phyloP scores from a whole-genome alignment of 2,888 invertebrate species.

The Caenorhabditis uteleia region DNA sequence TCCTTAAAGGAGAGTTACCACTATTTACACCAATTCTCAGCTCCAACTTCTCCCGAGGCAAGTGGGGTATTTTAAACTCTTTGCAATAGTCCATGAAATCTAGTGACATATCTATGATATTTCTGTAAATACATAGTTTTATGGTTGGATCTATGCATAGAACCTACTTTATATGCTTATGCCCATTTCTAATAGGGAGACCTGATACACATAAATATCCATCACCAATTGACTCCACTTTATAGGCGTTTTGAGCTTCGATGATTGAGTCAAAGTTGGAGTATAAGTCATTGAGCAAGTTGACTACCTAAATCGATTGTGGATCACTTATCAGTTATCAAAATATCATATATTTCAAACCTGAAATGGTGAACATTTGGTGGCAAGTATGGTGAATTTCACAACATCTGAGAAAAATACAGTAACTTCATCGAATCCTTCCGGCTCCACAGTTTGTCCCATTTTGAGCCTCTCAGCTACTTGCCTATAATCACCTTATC shows the following conservation, averaged over 20 bases:
- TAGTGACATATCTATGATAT: constrained; percentile 30
- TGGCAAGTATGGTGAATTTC: constrained; percentile 61
- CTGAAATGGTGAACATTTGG: constrained; percentile 63
- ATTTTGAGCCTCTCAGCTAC: constrained; percentile 64
- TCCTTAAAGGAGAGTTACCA: constrained; percentile 13
- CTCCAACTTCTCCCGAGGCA: constrained; percentile 55
- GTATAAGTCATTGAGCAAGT: constrained; percentile 60
- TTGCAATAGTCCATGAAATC: constrained; percentile 42
- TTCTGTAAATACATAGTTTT: background rate
- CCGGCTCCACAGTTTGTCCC: constrained; percentile 64
- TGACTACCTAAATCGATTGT: constrained; percentile 42
- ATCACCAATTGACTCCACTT: constrained; percentile 67
- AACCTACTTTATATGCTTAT: constrained; percentile 34
- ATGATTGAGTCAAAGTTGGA: constrained; percentile 62
- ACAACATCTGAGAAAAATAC: constrained; percentile 67
- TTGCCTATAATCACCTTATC: constrained; percentile 43
- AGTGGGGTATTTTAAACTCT: constrained; percentile 51
- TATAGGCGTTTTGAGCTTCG: constrained; percentile 60
- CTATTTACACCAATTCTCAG: constrained; percentile 61
- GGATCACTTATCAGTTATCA: background rate
- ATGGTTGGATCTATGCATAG: background rate
- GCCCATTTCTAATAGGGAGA: constrained; percentile 59
- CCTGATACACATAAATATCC: constrained; percentile 65
- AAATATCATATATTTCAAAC: constrained; percentile 20
- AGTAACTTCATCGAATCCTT: constrained; percentile 61